Conservation (phyloP, 2,797 vertebrate genomes). For the Nasua narica region DNA sequence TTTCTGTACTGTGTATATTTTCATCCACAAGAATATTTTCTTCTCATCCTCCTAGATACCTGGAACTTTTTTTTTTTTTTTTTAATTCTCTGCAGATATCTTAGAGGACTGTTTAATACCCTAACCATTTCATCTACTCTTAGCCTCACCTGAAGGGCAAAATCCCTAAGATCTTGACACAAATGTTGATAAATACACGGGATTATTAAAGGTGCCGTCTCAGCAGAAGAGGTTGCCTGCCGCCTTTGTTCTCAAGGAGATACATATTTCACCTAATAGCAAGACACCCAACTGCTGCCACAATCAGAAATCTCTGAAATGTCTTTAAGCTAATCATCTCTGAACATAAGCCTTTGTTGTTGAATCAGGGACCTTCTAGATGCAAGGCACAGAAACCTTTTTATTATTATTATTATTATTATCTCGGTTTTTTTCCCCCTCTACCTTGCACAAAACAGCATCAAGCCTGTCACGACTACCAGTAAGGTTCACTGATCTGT, state of each 20-base stretch:
- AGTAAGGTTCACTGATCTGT: constrained; percentile 95
- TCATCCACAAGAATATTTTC: constrained; percentile 75
- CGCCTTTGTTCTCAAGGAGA: constrained; percentile 85
- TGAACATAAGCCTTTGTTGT: constrained; percentile 86
- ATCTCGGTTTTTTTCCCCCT: constrained; percentile 65
- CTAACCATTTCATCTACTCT: constrained; percentile 79
- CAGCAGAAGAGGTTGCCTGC: constrained; percentile 82
- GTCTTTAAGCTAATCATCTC: constrained; percentile 87
- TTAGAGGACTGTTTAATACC: constrained; percentile 80
- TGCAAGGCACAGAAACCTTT: constrained; percentile 80
- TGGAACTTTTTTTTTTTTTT: constrained; percentile 79
- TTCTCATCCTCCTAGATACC: constrained; percentile 76
- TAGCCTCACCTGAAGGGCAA: constrained; percentile 84
- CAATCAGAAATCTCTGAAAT: constrained; percentile 84
- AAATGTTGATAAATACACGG: constrained; percentile 85
- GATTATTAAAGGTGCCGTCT: constrained; percentile 87
- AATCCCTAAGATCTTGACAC: constrained; percentile 85
- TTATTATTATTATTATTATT: constrained; percentile 70
- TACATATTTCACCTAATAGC: constrained; percentile 86
- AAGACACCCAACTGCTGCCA: constrained; percentile 82
- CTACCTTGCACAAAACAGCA: constrained; percentile 87
- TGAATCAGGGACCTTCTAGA: constrained; percentile 82
- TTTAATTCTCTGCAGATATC: constrained; percentile 72
- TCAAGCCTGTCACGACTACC: constrained; percentile 90
- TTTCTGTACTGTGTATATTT: constrained; percentile 78